Conservation (phyloP, 1,140 invertebrate species). For the Cydia pomonella region DNA sequence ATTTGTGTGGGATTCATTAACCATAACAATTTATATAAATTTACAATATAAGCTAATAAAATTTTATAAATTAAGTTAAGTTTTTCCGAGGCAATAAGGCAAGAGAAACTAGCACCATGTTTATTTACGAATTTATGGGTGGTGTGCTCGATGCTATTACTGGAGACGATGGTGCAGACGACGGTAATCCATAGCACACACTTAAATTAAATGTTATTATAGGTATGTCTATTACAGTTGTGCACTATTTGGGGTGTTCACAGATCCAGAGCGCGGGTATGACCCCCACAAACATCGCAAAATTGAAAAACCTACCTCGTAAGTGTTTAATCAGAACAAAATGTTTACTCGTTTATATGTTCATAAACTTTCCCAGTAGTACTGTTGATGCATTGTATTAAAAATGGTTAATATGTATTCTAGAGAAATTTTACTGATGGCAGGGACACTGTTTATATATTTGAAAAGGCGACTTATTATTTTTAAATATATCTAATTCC, state of each 20-base stretch:
- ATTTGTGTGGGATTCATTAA: not conserved
- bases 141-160: constrained; percentile 5
- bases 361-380: not conserved
- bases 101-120: constrained; percentile 1
- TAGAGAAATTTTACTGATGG: too few species aligned
- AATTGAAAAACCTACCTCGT: constrained; percentile 87
- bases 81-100: not conserved
- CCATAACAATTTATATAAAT: not conserved
- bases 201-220: not conserved
- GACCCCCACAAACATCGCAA: constrained; percentile 84
- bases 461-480: too few species aligned
- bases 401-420: too few species aligned
- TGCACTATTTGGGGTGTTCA: not conserved
- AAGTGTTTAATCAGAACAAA: constrained; percentile 59
- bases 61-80: not conserved
- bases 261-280: constrained; percentile 60
- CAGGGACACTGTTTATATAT: too few species aligned
- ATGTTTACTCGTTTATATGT: not conserved
- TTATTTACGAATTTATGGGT: constrained; percentile 31
- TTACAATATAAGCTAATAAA: constrained; percentile 2
- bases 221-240: not conserved
- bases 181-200: not conserved
- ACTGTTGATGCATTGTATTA: too few species aligned
- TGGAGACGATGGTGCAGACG: not conserved
- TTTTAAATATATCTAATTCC: too few species aligned